Evolutionary conservation across 2,888 invertebrate species (phyloP).

Genomic region (Harpalus rubripes): DNA sequence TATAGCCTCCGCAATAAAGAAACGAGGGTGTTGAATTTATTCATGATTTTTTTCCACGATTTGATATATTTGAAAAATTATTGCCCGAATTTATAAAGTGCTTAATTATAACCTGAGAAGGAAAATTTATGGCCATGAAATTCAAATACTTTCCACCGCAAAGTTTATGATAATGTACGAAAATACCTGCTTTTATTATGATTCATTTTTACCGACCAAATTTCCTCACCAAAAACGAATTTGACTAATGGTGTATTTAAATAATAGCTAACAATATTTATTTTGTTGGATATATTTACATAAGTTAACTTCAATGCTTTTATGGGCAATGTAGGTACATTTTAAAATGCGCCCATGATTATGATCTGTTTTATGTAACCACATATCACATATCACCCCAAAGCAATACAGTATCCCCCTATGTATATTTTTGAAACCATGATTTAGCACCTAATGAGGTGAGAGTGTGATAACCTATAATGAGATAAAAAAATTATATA

Average conservation of each 20-base stretch:
- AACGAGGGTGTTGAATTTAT: conserved; percentile 48
- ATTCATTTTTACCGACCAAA: not conserved
- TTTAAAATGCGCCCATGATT: not conserved
- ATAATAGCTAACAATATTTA: too few relatives aligned
- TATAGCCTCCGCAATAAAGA: conserved; percentile 46
- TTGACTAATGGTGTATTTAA: not conserved
- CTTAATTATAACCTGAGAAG: conserved; percentile 32
- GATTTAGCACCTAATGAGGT: not conserved
- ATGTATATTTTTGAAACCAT: not conserved
- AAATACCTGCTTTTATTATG: not conserved
- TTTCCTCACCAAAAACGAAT: not conserved
- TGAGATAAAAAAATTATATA: not conserved
- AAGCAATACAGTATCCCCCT: not conserved
- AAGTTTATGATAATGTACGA: conserved; percentile 19
- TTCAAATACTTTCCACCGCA: conserved; percentile 40
- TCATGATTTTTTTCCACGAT: conserved; percentile 51
- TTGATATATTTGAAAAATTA: conserved; percentile 53
- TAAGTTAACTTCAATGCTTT: too few relatives aligned
- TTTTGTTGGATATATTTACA: too few relatives aligned
- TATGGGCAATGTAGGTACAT: not conserved
- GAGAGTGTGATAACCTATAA: not conserved
- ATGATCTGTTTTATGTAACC: not conserved
- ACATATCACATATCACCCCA: not conserved
- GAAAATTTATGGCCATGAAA: conserved; percentile 22
- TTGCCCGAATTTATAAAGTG: conserved; percentile 46